Evolutionary conservation across 2,113 vertebrate species (phyloP).

Genomic region (Nannospalax galili): DNA sequence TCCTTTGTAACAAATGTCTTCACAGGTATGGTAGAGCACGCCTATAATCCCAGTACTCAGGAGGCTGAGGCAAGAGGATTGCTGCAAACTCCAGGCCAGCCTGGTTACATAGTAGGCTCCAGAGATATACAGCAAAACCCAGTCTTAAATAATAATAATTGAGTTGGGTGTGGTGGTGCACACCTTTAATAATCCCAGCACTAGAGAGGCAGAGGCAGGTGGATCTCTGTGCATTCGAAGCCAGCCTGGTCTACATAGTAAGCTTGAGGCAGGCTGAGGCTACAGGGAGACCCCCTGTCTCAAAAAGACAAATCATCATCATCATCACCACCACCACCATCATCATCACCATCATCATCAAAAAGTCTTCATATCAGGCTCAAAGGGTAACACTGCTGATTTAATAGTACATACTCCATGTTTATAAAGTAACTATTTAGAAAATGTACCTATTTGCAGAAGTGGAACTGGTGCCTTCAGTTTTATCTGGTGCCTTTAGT

Average conservation of each 20-base stretch:
- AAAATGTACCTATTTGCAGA: conserved; percentile 30
- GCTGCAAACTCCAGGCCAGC: too few species aligned
- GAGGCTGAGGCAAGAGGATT: background rate
- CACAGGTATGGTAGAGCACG: background rate
- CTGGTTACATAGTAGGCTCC: background rate
- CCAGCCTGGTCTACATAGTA: too few species aligned
- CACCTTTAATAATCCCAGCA: too few species aligned
- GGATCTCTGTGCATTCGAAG: too few species aligned
- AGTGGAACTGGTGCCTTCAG: conserved; percentile 13
- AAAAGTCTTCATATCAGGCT: conserved; percentile 4
- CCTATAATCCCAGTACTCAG: too few species aligned
- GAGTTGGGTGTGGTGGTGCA: too few species aligned
- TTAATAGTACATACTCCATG: background rate
- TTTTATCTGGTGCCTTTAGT: conserved; percentile 34
- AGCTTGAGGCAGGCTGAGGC: too few species aligned
- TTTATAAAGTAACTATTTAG: conserved; percentile 40
- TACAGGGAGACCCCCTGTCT: background rate
- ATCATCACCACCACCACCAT: too few species aligned
- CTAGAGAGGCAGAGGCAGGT: too few species aligned
- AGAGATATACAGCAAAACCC: too few species aligned
- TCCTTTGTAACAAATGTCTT: conserved; percentile 8
- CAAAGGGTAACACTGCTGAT: background rate
- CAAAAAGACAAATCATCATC: too few species aligned
- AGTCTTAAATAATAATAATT: too few species aligned
- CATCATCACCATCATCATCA: background rate